Percentiles rank a stretch among this genome's conserved stretches.
Evolutionary conservation across 2,113 vertebrate genomes (phyloP).

Genomic region (Mastomys coucha): DNA sequence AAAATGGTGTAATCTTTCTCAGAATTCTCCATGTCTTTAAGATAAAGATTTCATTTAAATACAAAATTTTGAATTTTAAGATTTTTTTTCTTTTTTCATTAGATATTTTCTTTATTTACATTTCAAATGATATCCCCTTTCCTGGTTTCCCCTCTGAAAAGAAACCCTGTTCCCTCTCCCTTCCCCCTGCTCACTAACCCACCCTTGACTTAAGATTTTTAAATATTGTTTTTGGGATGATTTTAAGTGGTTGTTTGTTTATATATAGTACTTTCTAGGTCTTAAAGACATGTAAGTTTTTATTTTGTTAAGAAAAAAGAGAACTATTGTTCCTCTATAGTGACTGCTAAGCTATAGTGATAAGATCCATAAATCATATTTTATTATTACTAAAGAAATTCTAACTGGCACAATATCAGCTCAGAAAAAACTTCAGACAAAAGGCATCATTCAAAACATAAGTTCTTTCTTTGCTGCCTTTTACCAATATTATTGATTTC

Average conservation of each 20-base stretch:
- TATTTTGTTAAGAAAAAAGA: conserved; percentile 8
- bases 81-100: background rate
- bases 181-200: too few species aligned
- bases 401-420: background rate
- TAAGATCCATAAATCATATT: conserved; percentile 1
- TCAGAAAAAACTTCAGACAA: conserved; percentile 33
- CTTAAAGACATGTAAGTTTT: conserved; percentile 37
- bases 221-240: background rate
- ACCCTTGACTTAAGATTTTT: conserved; percentile 45
- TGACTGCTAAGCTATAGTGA: conserved; percentile 15
- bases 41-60: conserved; percentile 7
- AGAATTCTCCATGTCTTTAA: conserved; percentile 1
- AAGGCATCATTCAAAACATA: conserved; percentile 4
- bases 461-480: background rate
- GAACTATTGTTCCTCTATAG: background rate
- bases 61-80: conserved; percentile 24
- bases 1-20: background rate
- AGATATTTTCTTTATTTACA: too few species aligned
- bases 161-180: too few species aligned
- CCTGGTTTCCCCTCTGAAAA: too few species aligned
- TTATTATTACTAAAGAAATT: conserved; percentile 25
- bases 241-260: background rate
- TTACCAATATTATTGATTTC: background rate
- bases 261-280: background rate
- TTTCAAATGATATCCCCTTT: too few species aligned